Evolutionary conservation across 2,113 vertebrate genomes (phyloP).

Genomic region (Zingel zingel): DNA sequence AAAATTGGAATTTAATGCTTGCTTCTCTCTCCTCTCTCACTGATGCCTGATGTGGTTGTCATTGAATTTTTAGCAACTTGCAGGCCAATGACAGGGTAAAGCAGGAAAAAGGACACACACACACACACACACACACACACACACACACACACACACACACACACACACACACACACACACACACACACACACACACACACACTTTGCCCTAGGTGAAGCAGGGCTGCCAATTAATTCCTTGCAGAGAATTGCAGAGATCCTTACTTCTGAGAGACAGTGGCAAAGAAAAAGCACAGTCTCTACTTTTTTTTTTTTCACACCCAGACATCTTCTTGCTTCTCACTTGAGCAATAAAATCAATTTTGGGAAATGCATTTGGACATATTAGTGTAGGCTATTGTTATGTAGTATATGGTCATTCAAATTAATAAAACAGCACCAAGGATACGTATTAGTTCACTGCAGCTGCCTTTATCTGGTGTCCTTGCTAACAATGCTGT

Average conservation of each 20-base stretch:
- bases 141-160: slow-evolving; percentile 1
- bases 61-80: slow-evolving; percentile 62
- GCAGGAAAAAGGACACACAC: background rate
- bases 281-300: slow-evolving; percentile 20
- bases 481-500: slow-evolving; percentile 21
- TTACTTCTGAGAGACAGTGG: slow-evolving; percentile 13
- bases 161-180: slow-evolving; percentile 14
- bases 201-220: slow-evolving; percentile 37
- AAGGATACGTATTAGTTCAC: slow-evolving; percentile 33
- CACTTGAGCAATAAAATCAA: slow-evolving; percentile 45
- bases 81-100: slow-evolving; percentile 45
- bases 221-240: slow-evolving; percentile 67
- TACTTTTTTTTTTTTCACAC: background rate
- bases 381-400: slow-evolving; percentile 6
- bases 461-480: slow-evolving; percentile 20
- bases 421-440: slow-evolving; percentile 17
- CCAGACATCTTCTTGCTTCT: slow-evolving; percentile 34
- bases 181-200: background rate
- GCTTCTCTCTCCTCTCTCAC: slow-evolving; percentile 50
- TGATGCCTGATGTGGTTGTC: slow-evolving; percentile 60
- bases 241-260: slow-evolving; percentile 36
- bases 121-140: slow-evolving; percentile 11
- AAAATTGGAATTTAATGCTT: slow-evolving; percentile 81
- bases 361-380: slow-evolving; percentile 50
- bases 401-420: background rate